Evolutionary conservation across 1,140 invertebrate species (phyloP).

Genomic region (Lucilia cuprina): DNA sequence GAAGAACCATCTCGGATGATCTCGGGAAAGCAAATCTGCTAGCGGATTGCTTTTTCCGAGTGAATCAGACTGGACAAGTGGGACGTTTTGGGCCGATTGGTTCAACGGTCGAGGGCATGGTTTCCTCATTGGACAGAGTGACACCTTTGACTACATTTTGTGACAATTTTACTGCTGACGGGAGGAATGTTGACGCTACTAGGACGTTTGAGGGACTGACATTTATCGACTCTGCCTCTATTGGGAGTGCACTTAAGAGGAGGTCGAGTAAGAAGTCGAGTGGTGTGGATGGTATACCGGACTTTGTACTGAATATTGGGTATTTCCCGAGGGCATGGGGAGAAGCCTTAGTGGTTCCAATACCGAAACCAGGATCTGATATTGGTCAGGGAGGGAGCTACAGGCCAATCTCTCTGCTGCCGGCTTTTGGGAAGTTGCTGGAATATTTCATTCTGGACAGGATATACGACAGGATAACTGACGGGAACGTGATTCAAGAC

Average conservation of each 20-base stretch:
- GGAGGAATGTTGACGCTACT: not conserved
- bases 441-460: not conserved
- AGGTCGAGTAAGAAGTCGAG: not conserved
- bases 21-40: not conserved
- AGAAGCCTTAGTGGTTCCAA: not conserved
- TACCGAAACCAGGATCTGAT: not conserved
- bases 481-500: not conserved
- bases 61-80: not conserved
- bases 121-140: too few relatives aligned
- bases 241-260: not conserved
- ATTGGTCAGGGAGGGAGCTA: not conserved
- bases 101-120: too few relatives aligned
- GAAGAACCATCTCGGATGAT: not conserved
- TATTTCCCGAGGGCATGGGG: not conserved
- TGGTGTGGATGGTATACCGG: not conserved
- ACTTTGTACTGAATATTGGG: not conserved
- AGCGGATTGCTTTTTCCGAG: not conserved
- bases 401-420: not conserved
- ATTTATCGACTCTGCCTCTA: not conserved
- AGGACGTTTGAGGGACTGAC: not conserved
- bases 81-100: too few relatives aligned
- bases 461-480: not conserved
- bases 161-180: not conserved
- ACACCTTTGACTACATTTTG: too few relatives aligned
- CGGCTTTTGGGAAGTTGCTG: not conserved